Evolutionary conservation across 2,888 invertebrate genomes (phyloP).

Genomic region (Pseudococcus longispinus): DNA sequence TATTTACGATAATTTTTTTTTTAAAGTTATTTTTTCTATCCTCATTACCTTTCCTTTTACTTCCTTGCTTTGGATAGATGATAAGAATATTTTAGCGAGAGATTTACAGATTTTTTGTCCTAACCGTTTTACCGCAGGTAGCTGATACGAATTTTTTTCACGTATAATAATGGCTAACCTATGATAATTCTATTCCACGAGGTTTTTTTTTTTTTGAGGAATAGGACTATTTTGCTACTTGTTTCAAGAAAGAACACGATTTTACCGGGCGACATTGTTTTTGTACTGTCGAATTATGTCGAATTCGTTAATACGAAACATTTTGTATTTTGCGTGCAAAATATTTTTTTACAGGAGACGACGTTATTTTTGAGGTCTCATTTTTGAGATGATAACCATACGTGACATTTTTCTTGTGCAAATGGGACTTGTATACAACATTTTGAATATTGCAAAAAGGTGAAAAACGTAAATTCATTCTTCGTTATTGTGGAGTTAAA

Average conservation of each 20-base stretch:
- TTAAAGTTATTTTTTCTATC: neutral
- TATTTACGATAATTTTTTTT: slow-evolving; percentile 21
- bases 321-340: slow-evolving; percentile 53
- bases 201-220: neutral
- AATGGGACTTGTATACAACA: slow-evolving; percentile 55
- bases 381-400: slow-evolving; percentile 50
- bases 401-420: slow-evolving; percentile 53
- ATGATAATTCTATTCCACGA: neutral
- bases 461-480: slow-evolving; percentile 45
- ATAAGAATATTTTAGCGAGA: neutral
- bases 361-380: slow-evolving; percentile 55
- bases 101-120: neutral
- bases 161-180: slow-evolving; percentile 36
- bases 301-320: neutral
- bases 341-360: slow-evolving; percentile 52
- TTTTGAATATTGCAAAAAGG: slow-evolving; percentile 45
- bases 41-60: neutral
- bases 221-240: neutral
- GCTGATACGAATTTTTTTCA: slow-evolving; percentile 22
- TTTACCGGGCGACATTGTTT: neutral
- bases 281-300: neutral
- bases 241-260: neutral
- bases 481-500: slow-evolving; percentile 20
- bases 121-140: neutral
- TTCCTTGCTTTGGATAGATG: slow-evolving; percentile 15